A percentile compares a stretch with the other conserved stretches of the same genome.
Conservation (phyloP, 2,888 invertebrate species). For the Plebejus argus region DNA sequence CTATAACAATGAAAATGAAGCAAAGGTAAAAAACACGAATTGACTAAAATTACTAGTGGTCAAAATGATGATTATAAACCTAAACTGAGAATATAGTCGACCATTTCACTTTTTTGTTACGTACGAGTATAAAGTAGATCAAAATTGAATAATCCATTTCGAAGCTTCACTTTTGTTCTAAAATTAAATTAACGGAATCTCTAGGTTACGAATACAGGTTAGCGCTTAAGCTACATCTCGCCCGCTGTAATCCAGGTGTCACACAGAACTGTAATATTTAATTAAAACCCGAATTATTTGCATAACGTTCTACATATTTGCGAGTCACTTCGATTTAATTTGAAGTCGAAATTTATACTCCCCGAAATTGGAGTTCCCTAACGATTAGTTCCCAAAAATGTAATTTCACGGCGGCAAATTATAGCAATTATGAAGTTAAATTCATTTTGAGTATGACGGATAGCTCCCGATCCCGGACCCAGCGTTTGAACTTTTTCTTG, state of each 20-base stretch:
- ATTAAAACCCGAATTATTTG: neutral
- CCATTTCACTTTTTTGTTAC: too few relatives aligned
- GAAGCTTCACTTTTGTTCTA: too few relatives aligned
- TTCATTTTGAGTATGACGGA: neutral
- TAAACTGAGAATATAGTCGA: too few relatives aligned
- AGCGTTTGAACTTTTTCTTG: neutral
- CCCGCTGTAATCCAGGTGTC: neutral
- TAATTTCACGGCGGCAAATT: neutral
- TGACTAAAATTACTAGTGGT: too few relatives aligned
- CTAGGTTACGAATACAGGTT: too few relatives aligned
- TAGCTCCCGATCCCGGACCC: neutral
- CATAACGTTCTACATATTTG: neutral
- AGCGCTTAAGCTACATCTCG: too few relatives aligned
- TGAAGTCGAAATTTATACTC: neutral
- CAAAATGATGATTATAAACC: too few relatives aligned
- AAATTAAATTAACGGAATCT: too few relatives aligned
- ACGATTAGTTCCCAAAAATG: slow-evolving; percentile 11
- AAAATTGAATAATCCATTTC: too few relatives aligned
- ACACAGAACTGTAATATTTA: neutral
- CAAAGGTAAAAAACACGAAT: too few relatives aligned
- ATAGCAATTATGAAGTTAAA: slow-evolving; percentile 19
- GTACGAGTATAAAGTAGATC: too few relatives aligned
- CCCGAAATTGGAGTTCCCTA: slow-evolving; percentile 2
- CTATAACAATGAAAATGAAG: too few relatives aligned
- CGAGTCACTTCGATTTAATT: neutral